phyloP scores from a whole-genome alignment of 1,140 invertebrate species.

The Cydia amplana region DNA sequence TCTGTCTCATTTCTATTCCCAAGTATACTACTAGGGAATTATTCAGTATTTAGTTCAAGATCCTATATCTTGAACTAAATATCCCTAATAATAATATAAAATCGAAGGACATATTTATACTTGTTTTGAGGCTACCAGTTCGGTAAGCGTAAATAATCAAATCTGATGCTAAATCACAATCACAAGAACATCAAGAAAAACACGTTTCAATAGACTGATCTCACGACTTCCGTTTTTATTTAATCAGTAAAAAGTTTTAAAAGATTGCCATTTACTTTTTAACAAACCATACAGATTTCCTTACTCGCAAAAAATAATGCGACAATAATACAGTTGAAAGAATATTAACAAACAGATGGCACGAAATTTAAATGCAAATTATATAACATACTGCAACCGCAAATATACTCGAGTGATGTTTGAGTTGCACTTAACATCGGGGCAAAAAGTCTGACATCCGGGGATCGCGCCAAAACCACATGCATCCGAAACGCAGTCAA shows the following conservation, averaged over 20 bases:
- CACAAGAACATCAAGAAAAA: constrained; percentile 43
- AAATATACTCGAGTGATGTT: constrained; percentile 57
- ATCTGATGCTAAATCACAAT: constrained; percentile 7
- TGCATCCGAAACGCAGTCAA: constrained; percentile 62
- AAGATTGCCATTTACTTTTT: constrained; percentile 34
- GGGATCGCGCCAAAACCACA: constrained; percentile 63
- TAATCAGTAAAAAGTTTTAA: constrained; percentile 36
- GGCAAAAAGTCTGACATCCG: constrained; percentile 62
- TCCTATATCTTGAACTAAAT: neutral
- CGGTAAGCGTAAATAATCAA: neutral
- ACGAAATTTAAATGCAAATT: constrained; percentile 40
- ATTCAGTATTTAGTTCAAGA: neutral
- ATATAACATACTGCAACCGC: constrained; percentile 39
- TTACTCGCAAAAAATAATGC: neutral
- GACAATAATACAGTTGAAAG: neutral
- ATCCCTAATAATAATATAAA: neutral
- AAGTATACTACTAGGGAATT: too few relatives aligned
- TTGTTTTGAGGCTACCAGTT: neutral
- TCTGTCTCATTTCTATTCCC: too few relatives aligned
- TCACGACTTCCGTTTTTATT: constrained; percentile 42
- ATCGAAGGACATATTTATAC: neutral
- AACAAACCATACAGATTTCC: neutral
- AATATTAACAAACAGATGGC: constrained; percentile 21
- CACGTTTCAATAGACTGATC: constrained; percentile 38
- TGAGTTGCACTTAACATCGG: constrained; percentile 59